A percentile compares a stretch with the other conserved stretches of the same genome.
These are phyloP conservation scores for Brachymystax lenok DNA, from an alignment of 2,797 vertebrate genomes.

Conservation along the genomic window DNA sequence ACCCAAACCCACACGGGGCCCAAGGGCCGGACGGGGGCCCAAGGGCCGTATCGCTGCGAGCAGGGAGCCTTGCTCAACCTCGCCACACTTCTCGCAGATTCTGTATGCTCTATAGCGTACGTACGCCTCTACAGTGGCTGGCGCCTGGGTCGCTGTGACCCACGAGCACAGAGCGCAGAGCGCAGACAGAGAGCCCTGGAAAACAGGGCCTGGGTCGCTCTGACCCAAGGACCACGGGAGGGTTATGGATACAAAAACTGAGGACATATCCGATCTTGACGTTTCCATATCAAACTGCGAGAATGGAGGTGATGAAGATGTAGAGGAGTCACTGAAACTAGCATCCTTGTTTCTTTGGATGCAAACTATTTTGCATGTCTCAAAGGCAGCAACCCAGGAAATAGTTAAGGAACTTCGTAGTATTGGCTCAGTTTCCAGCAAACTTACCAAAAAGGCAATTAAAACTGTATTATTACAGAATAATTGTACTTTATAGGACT, in stretches of 20 bases:
- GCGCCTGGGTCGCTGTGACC: no score
- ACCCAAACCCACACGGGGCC: no score
- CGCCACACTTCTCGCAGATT: no score
- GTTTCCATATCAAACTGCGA: not conserved
- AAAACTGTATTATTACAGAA: slow-evolving; percentile 17
- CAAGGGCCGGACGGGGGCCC: no score
- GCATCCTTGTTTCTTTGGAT: slow-evolving; percentile 22
- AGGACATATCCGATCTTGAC: not conserved
- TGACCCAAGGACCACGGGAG: no score
- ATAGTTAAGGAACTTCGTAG: slow-evolving; percentile 22
- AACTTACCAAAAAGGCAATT: slow-evolving; percentile 14
- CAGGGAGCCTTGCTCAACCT: no score
- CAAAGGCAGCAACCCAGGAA: slow-evolving; percentile 27
- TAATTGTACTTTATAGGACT: slow-evolving; percentile 23
- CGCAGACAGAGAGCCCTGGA: no score
- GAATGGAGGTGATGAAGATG: not conserved
- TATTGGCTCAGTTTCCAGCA: slow-evolving; percentile 14
- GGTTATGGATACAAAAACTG: not conserved
- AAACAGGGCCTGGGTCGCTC: no score
- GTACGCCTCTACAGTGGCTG: no score
- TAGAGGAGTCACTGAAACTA: not conserved
- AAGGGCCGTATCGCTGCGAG: no score
- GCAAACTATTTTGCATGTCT: slow-evolving; percentile 20
- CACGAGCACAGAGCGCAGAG: no score
- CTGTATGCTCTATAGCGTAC: no score